Evolutionary conservation across 2,113 vertebrate species (phyloP).

Genomic region (Poeciliopsis retropinna): DNA sequence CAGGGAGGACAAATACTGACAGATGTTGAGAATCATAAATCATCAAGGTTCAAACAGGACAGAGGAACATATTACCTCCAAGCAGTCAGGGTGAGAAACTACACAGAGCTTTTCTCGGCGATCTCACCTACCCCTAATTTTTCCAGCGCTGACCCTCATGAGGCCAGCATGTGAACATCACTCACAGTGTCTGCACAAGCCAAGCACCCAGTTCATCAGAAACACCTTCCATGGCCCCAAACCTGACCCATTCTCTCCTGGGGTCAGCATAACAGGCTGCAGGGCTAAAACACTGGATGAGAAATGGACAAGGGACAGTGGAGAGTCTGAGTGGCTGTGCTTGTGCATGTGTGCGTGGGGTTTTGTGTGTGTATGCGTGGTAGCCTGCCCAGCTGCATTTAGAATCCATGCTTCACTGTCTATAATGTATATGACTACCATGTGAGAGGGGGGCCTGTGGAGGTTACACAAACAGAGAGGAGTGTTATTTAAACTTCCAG

Average conservation of each 20-base stretch:
- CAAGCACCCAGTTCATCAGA: conserved; percentile 77
- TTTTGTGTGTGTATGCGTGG: conserved; percentile 6
- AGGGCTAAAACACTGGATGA: conserved; percentile 66
- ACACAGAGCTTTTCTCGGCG: conserved; percentile 29
- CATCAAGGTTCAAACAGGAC: conserved; percentile 21
- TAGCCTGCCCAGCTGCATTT: conserved; percentile 62
- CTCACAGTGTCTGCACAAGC: conserved; percentile 65
- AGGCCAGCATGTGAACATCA: conserved; percentile 63
- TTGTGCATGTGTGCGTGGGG: conserved; percentile 16
- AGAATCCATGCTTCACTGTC: conserved; percentile 67
- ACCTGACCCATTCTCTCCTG: conserved; percentile 69
- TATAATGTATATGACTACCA: conserved; percentile 79
- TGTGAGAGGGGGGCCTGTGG: conserved; percentile 82
- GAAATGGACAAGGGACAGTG: conserved; percentile 66
- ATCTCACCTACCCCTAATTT: conserved; percentile 49
- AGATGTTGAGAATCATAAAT: conserved; percentile 38
- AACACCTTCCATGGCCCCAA: conserved; percentile 74
- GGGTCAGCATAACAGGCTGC: conserved; percentile 75
- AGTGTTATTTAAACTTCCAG: conserved; percentile 92
- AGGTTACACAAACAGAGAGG: conserved; percentile 92
- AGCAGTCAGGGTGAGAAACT: conserved; percentile 35
- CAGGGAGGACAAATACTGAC: conserved; percentile 17
- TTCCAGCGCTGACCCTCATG: conserved; percentile 52
- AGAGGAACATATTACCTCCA: conserved; percentile 29
- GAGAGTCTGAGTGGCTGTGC: conserved; percentile 30